A percentile compares a stretch with the other conserved stretches of the same genome.
phyloP scores from a whole-genome alignment of 2,797 vertebrate genomes.

The Graptemys geographica region DNA sequence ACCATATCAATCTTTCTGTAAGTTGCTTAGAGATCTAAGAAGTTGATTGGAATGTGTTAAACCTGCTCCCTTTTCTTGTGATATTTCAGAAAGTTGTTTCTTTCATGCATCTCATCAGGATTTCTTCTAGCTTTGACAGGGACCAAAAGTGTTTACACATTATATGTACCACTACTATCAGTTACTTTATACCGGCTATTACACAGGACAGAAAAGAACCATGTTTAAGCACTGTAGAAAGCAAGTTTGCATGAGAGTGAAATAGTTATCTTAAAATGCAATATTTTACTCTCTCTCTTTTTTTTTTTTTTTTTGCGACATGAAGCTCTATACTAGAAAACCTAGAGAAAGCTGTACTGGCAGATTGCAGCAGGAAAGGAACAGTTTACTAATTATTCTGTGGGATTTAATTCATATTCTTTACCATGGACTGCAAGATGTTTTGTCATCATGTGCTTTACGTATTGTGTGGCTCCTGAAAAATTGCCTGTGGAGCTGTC shows the following conservation, averaged over 20 bases:
- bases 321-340: neutral
- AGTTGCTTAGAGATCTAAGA: neutral
- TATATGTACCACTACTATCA: neutral
- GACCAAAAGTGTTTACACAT: neutral
- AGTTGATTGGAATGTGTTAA: neutral
- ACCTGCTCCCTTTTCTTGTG: neutral
- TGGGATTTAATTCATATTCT: neutral
- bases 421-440: neutral
- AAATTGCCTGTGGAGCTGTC: neutral
- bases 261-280: neutral
- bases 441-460: neutral
- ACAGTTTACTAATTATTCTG: neutral
- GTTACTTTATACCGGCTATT: neutral
- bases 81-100: neutral
- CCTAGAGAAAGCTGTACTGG: neutral
- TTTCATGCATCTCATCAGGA: neutral
- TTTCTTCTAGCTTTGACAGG: neutral
- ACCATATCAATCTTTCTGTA: neutral
- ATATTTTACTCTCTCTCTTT: neutral
- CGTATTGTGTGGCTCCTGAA: neutral
- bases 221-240: neutral
- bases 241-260: neutral
- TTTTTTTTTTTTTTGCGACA: neutral
- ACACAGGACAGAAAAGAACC: neutral
- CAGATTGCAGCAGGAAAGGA: neutral